Base-by-base conservation (phyloP, 2,113 vertebrate species). In the Bostrychus sinensis region DNA sequence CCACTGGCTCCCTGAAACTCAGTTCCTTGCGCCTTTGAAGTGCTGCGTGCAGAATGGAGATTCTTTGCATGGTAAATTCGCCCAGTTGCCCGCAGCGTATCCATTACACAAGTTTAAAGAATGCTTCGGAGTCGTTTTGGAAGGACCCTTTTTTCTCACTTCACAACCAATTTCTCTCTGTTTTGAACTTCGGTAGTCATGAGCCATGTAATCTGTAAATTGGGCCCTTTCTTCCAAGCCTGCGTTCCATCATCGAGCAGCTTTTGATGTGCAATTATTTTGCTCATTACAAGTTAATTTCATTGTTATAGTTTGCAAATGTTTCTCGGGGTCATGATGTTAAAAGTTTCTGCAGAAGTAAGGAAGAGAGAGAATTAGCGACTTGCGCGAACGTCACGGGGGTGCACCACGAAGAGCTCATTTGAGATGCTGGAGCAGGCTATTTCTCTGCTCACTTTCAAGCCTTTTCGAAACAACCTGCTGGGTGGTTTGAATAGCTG, bases 221-320 rank as follows among this genome's bases (percentile, higher is more conserved):
- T 91, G 87, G 83, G 72, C 87, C 67, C 77, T 89, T 89, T 91
- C 85, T 89, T 88, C 81, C 66, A 10, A 73, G 79, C 78, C 53
- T 2, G 65, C 62, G 70, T 89, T 86, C 60, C 82, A 55, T 77
- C 77, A 73, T 82, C 80, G 70, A 82, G 60, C 82, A 53, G 82
- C 66, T 79, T 93, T 92, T 92, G 89, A 93, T 90, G 91, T 92
- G 87, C 88, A 88, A 91, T 92, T 92, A 92, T 93, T 93, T 93
- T 92, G 85, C 90, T 92, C 91, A 92, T 93, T 92, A 91, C 92
- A 90, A 91, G 90, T 92, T 91, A 89, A 92, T 93, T 92, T 92
- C 89, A 92, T 93, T 92, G 90, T 93, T 91, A 90, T 90, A 90
- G 89, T 93, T 91, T 83, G 86, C 86, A 91, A 92, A 92, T 91